A percentile compares a stretch with the other conserved stretches of the same genome.
These are phyloP conservation scores for Clamator glandarius DNA, from an alignment of 2,797 vertebrate species.

Conservation along the genomic window DNA sequence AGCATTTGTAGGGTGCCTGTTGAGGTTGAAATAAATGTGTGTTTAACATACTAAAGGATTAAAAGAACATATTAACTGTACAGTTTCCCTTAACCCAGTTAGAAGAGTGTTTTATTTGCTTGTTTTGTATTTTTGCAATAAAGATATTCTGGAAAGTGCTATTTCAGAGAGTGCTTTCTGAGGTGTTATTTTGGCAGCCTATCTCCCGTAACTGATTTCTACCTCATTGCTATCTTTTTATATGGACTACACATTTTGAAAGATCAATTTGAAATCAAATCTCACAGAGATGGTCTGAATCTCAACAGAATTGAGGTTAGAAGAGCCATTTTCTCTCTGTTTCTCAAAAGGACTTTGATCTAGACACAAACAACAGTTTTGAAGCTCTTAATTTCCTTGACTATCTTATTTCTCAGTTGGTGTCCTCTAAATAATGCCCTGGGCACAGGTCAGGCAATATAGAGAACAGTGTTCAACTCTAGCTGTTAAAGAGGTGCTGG, in stretches of 20 bases:
- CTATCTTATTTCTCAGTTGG: background rate
- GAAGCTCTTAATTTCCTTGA: slow-evolving; percentile 3
- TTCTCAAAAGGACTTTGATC: background rate
- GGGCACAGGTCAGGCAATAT: background rate
- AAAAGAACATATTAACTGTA: background rate
- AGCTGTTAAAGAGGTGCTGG: background rate
- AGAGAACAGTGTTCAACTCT: background rate
- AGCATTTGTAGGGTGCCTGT: background rate
- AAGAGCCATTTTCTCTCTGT: slow-evolving; percentile 13
- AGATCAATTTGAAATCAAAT: slow-evolving; percentile 42
- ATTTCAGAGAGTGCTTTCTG: background rate
- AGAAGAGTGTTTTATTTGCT: background rate
- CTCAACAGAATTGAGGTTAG: background rate
- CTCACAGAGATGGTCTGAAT: background rate
- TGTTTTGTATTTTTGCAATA: background rate
- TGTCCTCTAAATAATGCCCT: background rate
- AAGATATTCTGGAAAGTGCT: background rate
- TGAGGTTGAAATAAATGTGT: background rate
- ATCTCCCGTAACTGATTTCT: slow-evolving; percentile 21
- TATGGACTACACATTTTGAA: background rate
- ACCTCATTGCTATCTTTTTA: background rate
- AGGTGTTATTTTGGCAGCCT: background rate
- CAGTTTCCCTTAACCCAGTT: background rate
- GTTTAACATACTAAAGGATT: background rate
- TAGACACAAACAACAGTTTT: background rate